Evolutionary conservation across 1,140 invertebrate genomes (phyloP).

Genomic region (Eurosta solidaginis): DNA sequence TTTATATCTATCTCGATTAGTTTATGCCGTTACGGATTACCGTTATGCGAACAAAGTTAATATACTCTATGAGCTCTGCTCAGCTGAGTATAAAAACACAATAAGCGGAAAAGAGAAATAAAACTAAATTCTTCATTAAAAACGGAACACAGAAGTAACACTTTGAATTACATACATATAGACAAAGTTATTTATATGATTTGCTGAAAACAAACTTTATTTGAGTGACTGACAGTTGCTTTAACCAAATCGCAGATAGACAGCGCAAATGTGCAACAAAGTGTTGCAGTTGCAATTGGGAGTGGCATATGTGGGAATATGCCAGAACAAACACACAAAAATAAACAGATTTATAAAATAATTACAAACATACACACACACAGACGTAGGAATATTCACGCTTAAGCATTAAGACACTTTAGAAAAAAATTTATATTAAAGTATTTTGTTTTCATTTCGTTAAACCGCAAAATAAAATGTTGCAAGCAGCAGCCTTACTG

Average conservation of each 20-base stretch:
- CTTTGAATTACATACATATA: background rate
- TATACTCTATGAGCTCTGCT: too few species aligned
- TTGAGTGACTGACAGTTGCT: constrained; percentile 22
- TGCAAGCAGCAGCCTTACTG: background rate
- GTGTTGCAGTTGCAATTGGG: constrained; percentile 12
- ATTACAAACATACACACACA: background rate
- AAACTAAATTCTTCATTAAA: too few species aligned
- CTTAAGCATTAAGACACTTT: background rate
- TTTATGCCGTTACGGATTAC: too few species aligned
- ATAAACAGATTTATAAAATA: background rate
- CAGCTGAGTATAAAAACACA: too few species aligned
- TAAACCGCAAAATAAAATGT: background rate
- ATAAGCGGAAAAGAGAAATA: too few species aligned
- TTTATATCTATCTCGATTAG: too few species aligned
- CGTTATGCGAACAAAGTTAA: too few species aligned
- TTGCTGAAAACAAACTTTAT: constrained; percentile 18
- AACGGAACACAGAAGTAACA: background rate
- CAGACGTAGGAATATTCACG: background rate
- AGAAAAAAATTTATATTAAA: background rate
- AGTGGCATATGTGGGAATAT: constrained; percentile 15
- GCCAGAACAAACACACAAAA: background rate
- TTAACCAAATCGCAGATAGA: constrained; percentile 11
- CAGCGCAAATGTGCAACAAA: constrained; percentile 25
- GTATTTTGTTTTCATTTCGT: background rate
- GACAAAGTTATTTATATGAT: too few species aligned